These are phyloP conservation scores for Mycalesis mineus DNA, from an alignment of 2,888 invertebrate species.

Conservation along the genomic window DNA sequence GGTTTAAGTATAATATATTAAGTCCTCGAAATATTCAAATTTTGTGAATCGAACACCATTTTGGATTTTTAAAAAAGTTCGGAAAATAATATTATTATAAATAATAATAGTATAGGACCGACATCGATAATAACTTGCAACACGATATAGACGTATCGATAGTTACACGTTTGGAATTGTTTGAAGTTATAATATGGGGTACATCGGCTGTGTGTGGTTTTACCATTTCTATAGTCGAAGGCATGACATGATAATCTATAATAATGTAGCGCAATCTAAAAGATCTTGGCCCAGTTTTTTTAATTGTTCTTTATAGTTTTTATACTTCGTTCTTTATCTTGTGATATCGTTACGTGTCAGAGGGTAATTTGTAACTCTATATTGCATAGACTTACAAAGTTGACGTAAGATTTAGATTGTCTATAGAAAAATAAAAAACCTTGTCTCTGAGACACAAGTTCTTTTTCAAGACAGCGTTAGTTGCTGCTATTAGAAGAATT, in stretches of 20 bases:
- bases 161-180: conserved; percentile 8
- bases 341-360: conserved; percentile 48
- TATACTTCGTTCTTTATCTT: conserved; percentile 40
- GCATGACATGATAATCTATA: conserved; percentile 10
- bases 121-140: conserved; percentile 41
- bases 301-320: conserved; percentile 28
- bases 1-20: conserved; percentile 60
- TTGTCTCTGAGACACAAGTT: too few species aligned
- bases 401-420: conserved; percentile 19
- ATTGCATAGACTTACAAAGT: conserved; percentile 38
- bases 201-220: conserved; percentile 22
- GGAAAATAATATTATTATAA: conserved; percentile 46
- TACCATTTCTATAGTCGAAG: conserved; percentile 16
- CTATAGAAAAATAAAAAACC: too few species aligned
- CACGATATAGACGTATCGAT: conserved; percentile 9
- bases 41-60: conserved; percentile 34
- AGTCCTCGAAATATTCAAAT: conserved; percentile 35
- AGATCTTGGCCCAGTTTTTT: conserved; percentile 35
- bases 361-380: conserved; percentile 36
- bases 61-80: conserved; percentile 48
- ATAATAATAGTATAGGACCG: conserved; percentile 47
- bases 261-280: conserved; percentile 12
- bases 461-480: too few species aligned
- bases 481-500: too few species aligned
- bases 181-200: conserved; percentile 13